Base-by-base conservation (phyloP, 2,888 invertebrate species). In the Volucella inanis region DNA sequence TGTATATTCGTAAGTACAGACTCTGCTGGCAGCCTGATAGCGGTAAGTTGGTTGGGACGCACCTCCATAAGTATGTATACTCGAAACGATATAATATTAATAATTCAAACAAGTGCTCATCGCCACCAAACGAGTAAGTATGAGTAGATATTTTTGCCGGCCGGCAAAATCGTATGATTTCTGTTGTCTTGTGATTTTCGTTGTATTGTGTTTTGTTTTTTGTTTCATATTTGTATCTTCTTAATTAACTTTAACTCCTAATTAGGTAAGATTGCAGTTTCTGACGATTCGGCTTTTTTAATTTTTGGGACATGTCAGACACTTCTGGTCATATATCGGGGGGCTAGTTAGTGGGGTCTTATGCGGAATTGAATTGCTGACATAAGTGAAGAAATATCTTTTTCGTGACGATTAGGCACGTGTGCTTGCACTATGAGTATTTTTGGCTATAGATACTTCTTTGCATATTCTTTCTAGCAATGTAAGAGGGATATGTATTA, bases 21-120 rank as follows among this genome's bases (percentile, higher is more conserved):
- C 10, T 12, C 6, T 12, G 4, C 22, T 68, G 3, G 9, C 39
- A 9, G 41, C 14, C 49, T 41, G 57, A 47, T 38, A 71, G 50
- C 43, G 71, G 50, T 49, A 61, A 71, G 59, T 61, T 71, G 38
- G 61, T 61, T 62, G 52, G 43, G 52, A 18, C 71, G 62, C 61
- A 62, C 61, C 71, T 59, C 49, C 31, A 31, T 31, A 31, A 31
- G 31, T 6, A 31, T 31, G 31, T 31, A 31, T 31, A 31, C 31
- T 6, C 31, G 31, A 31, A 31, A 31, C 31, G 6, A 4, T 45
- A 18, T 3, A 11, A 52, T 61, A 38, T 15, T 62, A 62, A 52
- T 59, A 52, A 72, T 72, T 54, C 45, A 41, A 72, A 52, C 54
- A 31, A 31, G 45, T 31, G 45, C 31, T 38, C 47, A 43, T 59